Conservation (phyloP, 2,113 vertebrate genomes). For the Rafetus swinhoei region DNA sequence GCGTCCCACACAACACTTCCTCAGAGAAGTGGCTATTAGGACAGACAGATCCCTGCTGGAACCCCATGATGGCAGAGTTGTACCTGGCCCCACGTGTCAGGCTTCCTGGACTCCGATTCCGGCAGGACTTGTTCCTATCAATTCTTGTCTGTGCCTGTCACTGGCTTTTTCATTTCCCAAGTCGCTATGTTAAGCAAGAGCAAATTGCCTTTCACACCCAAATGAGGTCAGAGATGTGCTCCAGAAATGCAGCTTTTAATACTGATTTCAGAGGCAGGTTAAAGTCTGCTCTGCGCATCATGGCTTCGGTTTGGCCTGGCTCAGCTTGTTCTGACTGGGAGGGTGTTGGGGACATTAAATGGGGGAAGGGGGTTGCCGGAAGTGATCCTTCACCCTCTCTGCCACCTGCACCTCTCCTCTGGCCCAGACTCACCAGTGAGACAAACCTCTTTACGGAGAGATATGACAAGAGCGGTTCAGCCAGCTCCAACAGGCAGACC, state of each 20-base stretch:
- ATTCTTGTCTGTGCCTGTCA: background rate
- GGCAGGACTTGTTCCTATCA: background rate
- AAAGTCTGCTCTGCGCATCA: background rate
- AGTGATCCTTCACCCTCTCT: background rate
- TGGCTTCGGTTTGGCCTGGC: conserved; percentile 9
- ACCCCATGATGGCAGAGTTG: background rate
- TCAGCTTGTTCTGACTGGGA: background rate
- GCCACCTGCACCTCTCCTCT: background rate
- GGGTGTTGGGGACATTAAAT: background rate
- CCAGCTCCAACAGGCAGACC: background rate
- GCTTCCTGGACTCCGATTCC: background rate
- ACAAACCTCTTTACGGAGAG: background rate
- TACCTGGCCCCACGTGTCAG: background rate
- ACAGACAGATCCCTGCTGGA: background rate
- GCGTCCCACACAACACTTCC: background rate
- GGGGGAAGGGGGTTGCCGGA: background rate
- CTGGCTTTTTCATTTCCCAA: background rate
- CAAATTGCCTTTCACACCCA: background rate
- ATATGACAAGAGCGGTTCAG: background rate
- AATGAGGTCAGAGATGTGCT: background rate
- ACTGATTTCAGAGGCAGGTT: background rate
- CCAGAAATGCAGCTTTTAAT: background rate
- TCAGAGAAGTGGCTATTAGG: background rate
- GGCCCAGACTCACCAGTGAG: background rate
- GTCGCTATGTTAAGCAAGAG: conserved; percentile 20